Percentiles rank a stretch among this genome's conserved stretches.
These are phyloP conservation scores for Arrhopalites spinosus DNA, from an alignment of 2,888 invertebrate species.

Conservation along the genomic window DNA sequence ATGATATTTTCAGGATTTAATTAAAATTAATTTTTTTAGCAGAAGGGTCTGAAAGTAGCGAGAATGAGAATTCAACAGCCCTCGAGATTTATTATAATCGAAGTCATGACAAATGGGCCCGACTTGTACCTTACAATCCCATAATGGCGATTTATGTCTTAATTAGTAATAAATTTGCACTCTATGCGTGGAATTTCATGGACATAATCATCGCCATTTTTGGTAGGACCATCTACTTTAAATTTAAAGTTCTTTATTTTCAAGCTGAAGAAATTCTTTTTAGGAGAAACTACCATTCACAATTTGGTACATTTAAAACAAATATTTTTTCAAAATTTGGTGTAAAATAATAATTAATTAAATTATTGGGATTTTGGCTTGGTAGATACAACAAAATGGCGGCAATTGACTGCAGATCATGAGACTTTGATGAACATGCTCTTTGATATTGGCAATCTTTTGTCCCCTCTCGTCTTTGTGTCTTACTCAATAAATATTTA, in stretches of 20 bases:
- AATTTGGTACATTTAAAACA: not conserved
- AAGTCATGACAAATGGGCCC: constrained; percentile 8
- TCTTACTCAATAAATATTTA: constrained; percentile 31
- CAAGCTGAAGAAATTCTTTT: not conserved
- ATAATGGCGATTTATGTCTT: constrained; percentile 8
- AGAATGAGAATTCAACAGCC: constrained; percentile 5
- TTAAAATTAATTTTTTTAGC: not conserved
- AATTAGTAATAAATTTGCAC: constrained; percentile 15
- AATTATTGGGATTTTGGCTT: not conserved
- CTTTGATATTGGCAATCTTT: constrained; percentile 6
- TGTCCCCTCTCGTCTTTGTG: constrained; percentile 29
- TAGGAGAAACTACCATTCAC: not conserved
- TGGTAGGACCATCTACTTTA: constrained; percentile 26
- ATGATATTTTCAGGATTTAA: not conserved
- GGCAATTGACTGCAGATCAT: constrained; percentile 16
- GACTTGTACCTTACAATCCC: constrained; percentile 10
- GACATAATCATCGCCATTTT: constrained; percentile 25
- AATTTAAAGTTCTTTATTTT: constrained; percentile 24
- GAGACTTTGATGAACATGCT: constrained; percentile 18
- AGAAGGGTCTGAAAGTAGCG: not conserved
- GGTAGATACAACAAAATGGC: constrained; percentile 19
- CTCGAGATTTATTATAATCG: constrained; percentile 18
- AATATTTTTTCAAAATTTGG: not conserved
- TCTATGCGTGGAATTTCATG: constrained; percentile 35
- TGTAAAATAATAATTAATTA: not conserved